Evolutionary conservation across 2,113 vertebrate genomes (phyloP).

Genomic region (Procavia capensis): DNA sequence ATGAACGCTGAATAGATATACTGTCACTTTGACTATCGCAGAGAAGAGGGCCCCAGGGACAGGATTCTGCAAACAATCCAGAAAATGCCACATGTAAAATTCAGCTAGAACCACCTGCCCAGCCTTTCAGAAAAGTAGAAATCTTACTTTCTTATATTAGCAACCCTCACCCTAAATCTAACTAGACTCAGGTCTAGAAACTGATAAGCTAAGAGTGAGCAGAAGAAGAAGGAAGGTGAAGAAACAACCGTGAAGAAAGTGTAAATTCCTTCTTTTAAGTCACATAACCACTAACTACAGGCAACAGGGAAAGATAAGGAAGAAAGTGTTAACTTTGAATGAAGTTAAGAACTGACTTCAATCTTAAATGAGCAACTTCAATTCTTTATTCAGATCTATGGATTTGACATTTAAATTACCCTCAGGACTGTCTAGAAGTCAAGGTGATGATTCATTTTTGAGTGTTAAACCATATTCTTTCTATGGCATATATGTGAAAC

Average conservation of each 20-base stretch:
- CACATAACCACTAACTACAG: not conserved
- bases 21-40: not conserved
- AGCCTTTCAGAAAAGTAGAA: not conserved
- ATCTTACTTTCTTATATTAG: not conserved
- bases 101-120: not conserved
- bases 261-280: not conserved
- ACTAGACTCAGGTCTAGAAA: not conserved
- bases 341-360: not conserved
- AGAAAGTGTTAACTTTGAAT: not conserved
- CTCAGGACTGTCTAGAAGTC: not conserved
- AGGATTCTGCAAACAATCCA: not conserved
- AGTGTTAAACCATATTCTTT: not conserved
- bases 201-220: not conserved
- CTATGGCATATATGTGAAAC: not conserved
- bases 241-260: not conserved
- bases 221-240: not conserved
- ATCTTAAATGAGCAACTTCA: not conserved
- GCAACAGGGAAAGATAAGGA: not conserved
- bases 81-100: not conserved
- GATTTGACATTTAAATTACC: not conserved
- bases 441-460: not conserved
- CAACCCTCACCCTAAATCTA: not conserved
- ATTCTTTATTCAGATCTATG: not conserved
- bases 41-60: not conserved
- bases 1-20: not conserved